phyloP scores from a whole-genome alignment of 2,113 vertebrate species.

The Alces alces region DNA sequence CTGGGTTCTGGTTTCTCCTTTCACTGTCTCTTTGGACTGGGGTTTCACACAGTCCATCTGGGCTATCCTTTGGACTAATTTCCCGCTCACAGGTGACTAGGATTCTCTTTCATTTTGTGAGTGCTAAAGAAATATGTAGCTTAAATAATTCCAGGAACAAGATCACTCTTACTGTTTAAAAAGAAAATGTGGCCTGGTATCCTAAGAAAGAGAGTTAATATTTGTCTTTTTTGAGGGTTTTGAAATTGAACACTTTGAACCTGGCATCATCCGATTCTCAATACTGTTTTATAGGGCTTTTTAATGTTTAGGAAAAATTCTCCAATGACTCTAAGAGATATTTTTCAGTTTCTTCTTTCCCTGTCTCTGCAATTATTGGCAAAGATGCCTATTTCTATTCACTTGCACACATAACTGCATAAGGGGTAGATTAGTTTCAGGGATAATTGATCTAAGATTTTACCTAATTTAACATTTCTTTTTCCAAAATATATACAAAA shows the following conservation, averaged over 20 bases:
- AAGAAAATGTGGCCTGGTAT: neutral
- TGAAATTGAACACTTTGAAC: constrained; percentile 45
- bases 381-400: neutral
- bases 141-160: neutral
- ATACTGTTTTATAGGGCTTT: constrained; percentile 14
- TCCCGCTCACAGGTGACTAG: neutral
- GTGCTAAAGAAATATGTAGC: neutral
- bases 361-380: neutral
- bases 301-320: constrained; percentile 1
- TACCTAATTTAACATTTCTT: neutral
- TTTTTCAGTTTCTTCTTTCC: neutral
- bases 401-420: neutral
- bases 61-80: neutral
- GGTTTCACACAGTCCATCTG: neutral
- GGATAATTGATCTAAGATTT: neutral
- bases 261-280: neutral
- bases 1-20: neutral
- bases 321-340: neutral
- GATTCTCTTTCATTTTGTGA: neutral
- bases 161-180: neutral
- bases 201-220: constrained; percentile 51
- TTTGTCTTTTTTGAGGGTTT: constrained; percentile 51
- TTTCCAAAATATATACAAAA: neutral
- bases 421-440: neutral
- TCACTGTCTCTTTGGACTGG: neutral